Base-by-base conservation (phyloP, 2,113 vertebrate species). In the Cryptomyrus ogoouensis region DNA sequence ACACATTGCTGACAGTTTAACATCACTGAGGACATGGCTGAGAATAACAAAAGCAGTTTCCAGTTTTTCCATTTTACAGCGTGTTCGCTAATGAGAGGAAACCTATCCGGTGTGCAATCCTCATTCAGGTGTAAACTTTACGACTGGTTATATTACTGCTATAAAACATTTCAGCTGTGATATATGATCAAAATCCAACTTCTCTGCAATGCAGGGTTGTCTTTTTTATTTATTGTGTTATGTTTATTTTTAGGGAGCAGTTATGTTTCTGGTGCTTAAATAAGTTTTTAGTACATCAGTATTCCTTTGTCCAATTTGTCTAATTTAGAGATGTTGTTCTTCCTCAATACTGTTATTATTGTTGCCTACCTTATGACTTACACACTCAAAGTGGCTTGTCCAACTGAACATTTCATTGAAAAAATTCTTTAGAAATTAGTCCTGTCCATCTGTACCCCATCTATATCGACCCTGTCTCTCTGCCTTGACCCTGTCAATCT, bases 141-240 rank as follows among this genome's bases (percentile, higher is more conserved):
- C 13, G 31, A 74, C 66, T 74, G 66, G 66, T 74, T 74, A 74
- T 74, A 77, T 77, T 77, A 19, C 35, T 6, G 13, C 70, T 35
- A 77, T 77, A 39, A 77, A 77, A 39, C 35, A 77, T 77, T 77
- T 77, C 70, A 77, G 35, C 70, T 77, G 70, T 77, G 70, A 77
- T 77, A 39, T 39, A 77, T 77, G 15, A 77, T 77, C 15, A 19
- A 42, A 77, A 77, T 77, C 35, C 15, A 19, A 77, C 70, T 77
- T 6, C 70, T 77, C 31, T 77, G 70, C 31, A 77, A 35, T 77
- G 70, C 35, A 77, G 70, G 31, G 66, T 66, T 74, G 31, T 31
- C n/a, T 15, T 74, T 35, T 35, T 17, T 77, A 77, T 77, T 39
- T 77, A 77, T 39, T 39, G 31, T 19, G 12, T 17, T 77, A 7